Evolutionary conservation across 2,888 invertebrate genomes (phyloP).

Genomic region (Stenichneumon culpator): DNA sequence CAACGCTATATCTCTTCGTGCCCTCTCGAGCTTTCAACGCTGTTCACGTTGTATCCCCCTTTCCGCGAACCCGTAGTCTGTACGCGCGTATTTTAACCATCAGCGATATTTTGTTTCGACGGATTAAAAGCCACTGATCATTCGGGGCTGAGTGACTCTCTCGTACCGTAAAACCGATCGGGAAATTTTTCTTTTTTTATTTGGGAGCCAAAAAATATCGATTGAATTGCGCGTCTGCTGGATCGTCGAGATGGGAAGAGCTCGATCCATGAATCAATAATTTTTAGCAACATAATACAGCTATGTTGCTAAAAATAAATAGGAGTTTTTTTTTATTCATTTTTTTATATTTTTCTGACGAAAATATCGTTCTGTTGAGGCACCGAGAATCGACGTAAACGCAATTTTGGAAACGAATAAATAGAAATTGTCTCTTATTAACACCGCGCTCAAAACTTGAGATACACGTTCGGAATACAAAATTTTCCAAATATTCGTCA

Average conservation of each 20-base stretch:
- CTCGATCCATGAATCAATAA: neutral
- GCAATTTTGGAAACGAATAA: no score
- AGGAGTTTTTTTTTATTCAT: no score
- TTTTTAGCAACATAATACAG: no score
- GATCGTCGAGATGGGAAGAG: neutral
- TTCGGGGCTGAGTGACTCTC: conserved; percentile 57
- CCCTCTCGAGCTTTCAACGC: conserved; percentile 56
- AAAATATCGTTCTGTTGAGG: no score
- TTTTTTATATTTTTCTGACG: no score
- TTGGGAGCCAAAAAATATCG: conserved; percentile 39
- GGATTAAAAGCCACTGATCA: conserved; percentile 67
- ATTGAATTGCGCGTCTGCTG: conserved; percentile 31
- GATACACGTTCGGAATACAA: no score
- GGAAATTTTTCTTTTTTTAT: conserved; percentile 1
- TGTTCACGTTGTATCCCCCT: conserved; percentile 23
- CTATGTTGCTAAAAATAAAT: neutral
- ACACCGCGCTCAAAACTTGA: no score
- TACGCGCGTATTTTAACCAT: conserved; percentile 15
- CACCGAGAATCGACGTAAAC: no score
- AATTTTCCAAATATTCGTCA: no score
- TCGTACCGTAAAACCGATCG: conserved; percentile 11
- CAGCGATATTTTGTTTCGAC: conserved; percentile 65
- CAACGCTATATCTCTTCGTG: conserved; percentile 32
- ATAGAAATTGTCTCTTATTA: no score
- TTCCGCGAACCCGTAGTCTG: neutral